Base-by-base conservation (phyloP, 1,140 invertebrate species). In the Penaeus vannamei region DNA sequence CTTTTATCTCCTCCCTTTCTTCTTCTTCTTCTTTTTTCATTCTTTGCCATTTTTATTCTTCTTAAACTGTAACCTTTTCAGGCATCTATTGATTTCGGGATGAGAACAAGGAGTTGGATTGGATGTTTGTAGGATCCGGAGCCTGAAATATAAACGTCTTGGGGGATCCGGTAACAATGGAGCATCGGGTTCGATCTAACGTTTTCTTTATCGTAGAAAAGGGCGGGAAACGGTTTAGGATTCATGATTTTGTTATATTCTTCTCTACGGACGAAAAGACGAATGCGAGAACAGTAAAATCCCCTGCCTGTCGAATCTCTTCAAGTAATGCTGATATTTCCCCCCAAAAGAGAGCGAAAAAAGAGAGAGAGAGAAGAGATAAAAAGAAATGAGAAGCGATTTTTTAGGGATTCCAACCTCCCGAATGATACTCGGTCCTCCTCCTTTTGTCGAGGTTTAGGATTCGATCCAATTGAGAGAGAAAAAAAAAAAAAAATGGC, bases 61-160 rank as follows among this genome's bases (percentile, higher is more conserved):
- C 53, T 53, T 53, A 17, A 17, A 53, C 53, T 53, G 53, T 53
- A 53, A 53, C 53, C 53, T 53, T 53, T 53, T 53, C 53, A 53
- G 53, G 53, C 12, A 53, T 53, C 53, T 53, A 53, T 53, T 53
- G 53, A 53, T 53, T 53, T 53, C 53, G 53, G 53, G 53, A 53
- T 53, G 79, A 81, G 53, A 81, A 81, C 79, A 81, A 81, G 79
- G 79, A 59, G 46, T 81, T 81, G 79, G 19, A n/a, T 59, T 46
- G 79, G 79, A 26, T 81, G 22, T 81, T 77, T 77, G 23, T 77
- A 42, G 42, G 72, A 77, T 29, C 29, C 29, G 29, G 10, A 29
- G 23, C 72, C 29, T n/a, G 12, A 59, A 29, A 81, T 77, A 77
- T 81, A 81, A 81, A 81, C 79, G 79, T 81, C 79, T 81, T 81